Percentiles rank a stretch among this genome's conserved stretches.
Conservation (phyloP, 2,888 invertebrate species). For the Cerastis rubricosa region DNA sequence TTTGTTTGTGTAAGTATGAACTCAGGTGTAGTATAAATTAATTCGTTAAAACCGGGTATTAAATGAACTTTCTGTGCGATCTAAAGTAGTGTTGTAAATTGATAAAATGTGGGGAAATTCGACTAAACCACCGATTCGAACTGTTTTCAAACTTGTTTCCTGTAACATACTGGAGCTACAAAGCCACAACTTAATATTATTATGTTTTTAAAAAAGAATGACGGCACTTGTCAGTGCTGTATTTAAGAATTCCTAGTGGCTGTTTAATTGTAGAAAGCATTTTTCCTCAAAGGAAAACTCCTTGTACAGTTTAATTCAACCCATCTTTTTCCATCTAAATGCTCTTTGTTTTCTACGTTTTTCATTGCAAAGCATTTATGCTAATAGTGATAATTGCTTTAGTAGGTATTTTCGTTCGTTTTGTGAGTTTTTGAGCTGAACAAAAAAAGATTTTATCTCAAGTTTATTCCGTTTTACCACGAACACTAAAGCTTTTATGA, state of each 20-base stretch:
- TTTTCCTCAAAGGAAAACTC: slow-evolving; percentile 59
- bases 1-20: slow-evolving; percentile 11
- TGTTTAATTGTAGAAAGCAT: slow-evolving; percentile 60
- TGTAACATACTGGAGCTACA: slow-evolving; percentile 14
- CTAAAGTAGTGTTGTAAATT: slow-evolving; percentile 33
- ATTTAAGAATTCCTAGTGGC: slow-evolving; percentile 54
- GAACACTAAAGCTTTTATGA: not conserved
- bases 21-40: slow-evolving; percentile 6
- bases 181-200: slow-evolving; percentile 35
- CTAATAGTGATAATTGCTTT: slow-evolving; percentile 53
- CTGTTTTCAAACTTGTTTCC: slow-evolving; percentile 31
- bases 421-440: not conserved
- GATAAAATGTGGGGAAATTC: slow-evolving; percentile 31
- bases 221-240: slow-evolving; percentile 38
- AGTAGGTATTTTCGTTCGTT: slow-evolving; percentile 34
- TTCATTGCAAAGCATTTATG: slow-evolving; percentile 49
- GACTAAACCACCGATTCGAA: slow-evolving; percentile 13
- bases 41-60: slow-evolving; percentile 17
- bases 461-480: not conserved
- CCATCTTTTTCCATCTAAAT: slow-evolving; percentile 54
- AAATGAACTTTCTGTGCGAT: slow-evolving; percentile 8
- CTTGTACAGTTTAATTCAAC: slow-evolving; percentile 57
- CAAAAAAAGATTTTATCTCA: not conserved
- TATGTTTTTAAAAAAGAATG: slow-evolving; percentile 35
- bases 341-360: slow-evolving; percentile 48